Evolutionary conservation across 2,797 vertebrate genomes (phyloP), one percentile per base, ranked within the genome.

Genomic region (Chromis chromis): DNA sequence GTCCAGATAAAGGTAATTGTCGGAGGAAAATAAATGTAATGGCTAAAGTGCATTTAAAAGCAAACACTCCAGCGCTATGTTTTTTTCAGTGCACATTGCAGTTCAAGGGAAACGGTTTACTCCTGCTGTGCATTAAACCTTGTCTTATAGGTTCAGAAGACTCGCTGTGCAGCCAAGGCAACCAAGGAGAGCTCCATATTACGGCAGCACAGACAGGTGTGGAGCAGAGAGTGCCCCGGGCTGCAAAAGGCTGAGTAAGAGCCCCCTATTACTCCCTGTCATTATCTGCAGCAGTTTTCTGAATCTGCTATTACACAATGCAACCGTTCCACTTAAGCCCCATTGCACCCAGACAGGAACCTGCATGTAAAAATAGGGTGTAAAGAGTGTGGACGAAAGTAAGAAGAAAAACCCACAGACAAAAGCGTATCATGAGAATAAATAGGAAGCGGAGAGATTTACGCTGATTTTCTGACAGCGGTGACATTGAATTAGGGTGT

Each of bases 181-280:
- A 95, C 89, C 77, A 98, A 95, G 90, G 95, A 97, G 71, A 95
- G 92, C 89, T 94, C 86, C 73, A 81, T 97, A 49, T 86, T 97
- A 79, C 95, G 95, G 68, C 96, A 96, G 76, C 98, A 99, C 82
- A 93, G 79, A 48, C 95, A 95, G 86, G 94, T 96, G 81, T 99
- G 98, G 97, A 96, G 94, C 95, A 90, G 91, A 70, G 97, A 97
- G 81, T 89, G 94, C 54, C 90, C 90, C 54, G 93, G 91, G 68
- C 93, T 98, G 86, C 73, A 49, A 89, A 95, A 89, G 86, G 85
- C 91, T 94, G 95, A 92, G 97, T 99, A 95, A 95, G 94, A 88
- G 81, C 80, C 73, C 71, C 57, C 84, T 76, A 85, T 86, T 90
- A 88, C 83, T 81, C 81, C 81, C 69, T 83, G 85, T 89, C 84